These are phyloP conservation scores for Clanis bilineata DNA, from an alignment of 2,888 invertebrate genomes.

Conservation along the genomic window DNA sequence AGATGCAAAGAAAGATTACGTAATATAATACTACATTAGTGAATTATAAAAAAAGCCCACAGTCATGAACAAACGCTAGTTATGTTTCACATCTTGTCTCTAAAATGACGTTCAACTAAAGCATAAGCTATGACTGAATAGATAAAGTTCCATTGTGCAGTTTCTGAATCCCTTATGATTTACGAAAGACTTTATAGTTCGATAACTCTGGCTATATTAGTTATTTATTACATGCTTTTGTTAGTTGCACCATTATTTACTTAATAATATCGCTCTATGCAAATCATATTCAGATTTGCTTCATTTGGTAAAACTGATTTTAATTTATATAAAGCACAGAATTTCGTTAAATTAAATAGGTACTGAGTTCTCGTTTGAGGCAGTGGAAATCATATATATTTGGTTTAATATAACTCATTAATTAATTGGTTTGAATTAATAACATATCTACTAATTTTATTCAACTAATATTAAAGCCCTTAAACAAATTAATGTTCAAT, in stretches of 20 bases:
- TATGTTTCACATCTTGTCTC: not conserved
- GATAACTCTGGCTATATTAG: constrained; percentile 16
- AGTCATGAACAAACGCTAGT: no score
- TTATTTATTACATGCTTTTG: constrained; percentile 9
- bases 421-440: no score
- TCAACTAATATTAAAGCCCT: no score
- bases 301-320: not conserved
- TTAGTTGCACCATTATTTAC: constrained; percentile 3
- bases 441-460: no score
- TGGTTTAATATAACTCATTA: no score
- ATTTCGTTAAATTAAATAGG: no score
- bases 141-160: not conserved
- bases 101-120: not conserved
- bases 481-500: no score
- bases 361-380: no score
- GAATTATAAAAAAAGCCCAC: no score
- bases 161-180: constrained; percentile 2
- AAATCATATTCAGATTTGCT: not conserved
- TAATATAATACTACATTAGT: no score
- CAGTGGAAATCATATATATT: no score
- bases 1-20: no score
- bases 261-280: not conserved
- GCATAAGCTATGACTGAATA: not conserved
- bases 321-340: not conserved
- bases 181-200: constrained; percentile 5